Percentiles rank a stretch among this genome's conserved stretches.
phyloP scores from a whole-genome alignment of 2,113 vertebrate genomes.

The Hippocampus barbouri region DNA sequence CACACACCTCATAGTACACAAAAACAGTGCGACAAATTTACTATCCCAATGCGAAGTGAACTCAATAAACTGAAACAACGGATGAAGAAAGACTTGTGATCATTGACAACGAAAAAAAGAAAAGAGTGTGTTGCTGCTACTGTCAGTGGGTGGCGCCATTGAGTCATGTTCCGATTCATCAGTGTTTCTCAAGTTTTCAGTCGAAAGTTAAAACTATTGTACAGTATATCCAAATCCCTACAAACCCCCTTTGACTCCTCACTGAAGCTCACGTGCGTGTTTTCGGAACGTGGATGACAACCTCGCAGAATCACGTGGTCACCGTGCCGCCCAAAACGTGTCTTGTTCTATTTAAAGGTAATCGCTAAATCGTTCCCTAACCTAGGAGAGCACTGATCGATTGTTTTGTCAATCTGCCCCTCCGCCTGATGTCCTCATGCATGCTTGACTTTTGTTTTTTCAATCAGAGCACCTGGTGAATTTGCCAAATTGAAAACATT shows the following conservation, averaged over 20 bases:
- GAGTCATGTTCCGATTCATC: constrained; percentile 12
- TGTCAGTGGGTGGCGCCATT: constrained; percentile 46
- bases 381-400: neutral
- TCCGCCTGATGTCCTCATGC: too few species aligned
- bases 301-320: too few species aligned
- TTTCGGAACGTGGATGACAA: neutral
- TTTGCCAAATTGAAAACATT: too few species aligned
- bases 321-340: neutral
- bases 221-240: too few species aligned
- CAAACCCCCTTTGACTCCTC: too few species aligned
- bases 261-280: neutral
- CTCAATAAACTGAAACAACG: constrained; percentile 57
- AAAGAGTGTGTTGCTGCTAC: neutral
- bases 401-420: too few species aligned
- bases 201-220: neutral
- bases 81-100: constrained; percentile 4
- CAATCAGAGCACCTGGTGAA: too few species aligned
- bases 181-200: neutral
- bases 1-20: neutral
- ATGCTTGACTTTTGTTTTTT: too few species aligned
- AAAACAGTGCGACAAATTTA: constrained; percentile 38
- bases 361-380: neutral
- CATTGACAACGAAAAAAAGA: constrained; percentile 3
- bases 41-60: constrained; percentile 42
- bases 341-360: neutral